Evolutionary conservation across 53 echinoderm and acorn worm genomes (phyloP).

Genomic region (Astropecten irregularis): DNA sequence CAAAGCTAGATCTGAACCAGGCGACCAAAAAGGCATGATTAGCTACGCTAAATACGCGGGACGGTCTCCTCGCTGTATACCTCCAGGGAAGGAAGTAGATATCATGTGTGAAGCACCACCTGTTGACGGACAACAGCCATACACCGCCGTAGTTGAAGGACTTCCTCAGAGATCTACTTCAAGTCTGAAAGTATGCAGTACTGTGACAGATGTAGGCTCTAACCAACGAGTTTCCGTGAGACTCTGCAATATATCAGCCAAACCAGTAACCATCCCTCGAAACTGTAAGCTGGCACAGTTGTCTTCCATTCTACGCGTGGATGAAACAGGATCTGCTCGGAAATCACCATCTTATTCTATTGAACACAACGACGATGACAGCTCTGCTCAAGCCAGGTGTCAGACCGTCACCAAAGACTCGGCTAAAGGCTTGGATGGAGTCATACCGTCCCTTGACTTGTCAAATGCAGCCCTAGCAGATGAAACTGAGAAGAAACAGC

Average conservation of each 20-base stretch:
- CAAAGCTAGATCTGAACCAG: background rate
- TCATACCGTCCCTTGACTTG: too few relatives aligned
- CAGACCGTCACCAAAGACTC: too few relatives aligned
- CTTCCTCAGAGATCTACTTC: too few relatives aligned
- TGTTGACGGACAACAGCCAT: background rate
- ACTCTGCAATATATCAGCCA: background rate
- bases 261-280: background rate
- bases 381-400: background rate
- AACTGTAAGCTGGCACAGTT: background rate
- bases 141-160: constrained; percentile 1
- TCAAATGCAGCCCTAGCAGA: background rate
- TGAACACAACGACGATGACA: too few relatives aligned
- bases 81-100: constrained; percentile 24
- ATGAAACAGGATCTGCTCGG: too few relatives aligned
- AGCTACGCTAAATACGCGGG: too few relatives aligned
- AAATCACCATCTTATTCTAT: too few relatives aligned
- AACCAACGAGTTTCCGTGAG: too few relatives aligned
- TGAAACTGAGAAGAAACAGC: background rate
- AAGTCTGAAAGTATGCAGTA: too few relatives aligned
- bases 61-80: constrained; percentile 1
- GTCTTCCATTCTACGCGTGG: background rate
- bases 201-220: background rate
- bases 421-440: too few relatives aligned
- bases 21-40: background rate
- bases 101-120: background rate